Base-by-base conservation (phyloP, 2,888 invertebrate genomes). In the Mimas tiliae region DNA sequence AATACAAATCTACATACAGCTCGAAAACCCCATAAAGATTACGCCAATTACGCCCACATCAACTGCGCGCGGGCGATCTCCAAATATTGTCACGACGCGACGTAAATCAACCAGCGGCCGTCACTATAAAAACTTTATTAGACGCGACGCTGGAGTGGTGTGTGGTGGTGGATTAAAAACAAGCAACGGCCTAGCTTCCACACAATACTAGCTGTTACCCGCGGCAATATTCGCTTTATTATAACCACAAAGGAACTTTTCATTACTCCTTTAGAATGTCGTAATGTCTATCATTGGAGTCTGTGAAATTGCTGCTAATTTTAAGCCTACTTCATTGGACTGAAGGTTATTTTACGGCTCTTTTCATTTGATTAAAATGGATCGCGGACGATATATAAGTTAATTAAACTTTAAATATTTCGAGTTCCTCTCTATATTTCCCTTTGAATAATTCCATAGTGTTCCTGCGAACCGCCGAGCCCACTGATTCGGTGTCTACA, bases 21-120 rank as follows among this genome's bases (percentile, higher is more conserved):
- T 68, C 65, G 67, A 73, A 65, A 52, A 16, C 34, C 45, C 21
- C 68, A 45, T 58, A 58, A 63, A 67, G 69, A 76, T 74, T 76
- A 74, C 67, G 68, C 70, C 78, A 79, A 77, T 80, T 77, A 76
- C 79, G 70, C 75, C 74, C 75, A 78, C 77, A 53, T 16, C 72
- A 73, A 77, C 75, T 72, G 64, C 16, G 48, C 19, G 48, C 34
- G 21, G 27, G 27, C 27, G 52, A 38, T 33, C 62, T 64, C 67
- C 53, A 64, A 66, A 69, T 66, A 68, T 65, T 65, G 65, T 62
- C 53, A 67, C 50, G 62, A 64, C 67, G 67, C 50, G 62, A 64
- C 67, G 67, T 69, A 69, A 71, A 68, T 66, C 62, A 62, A 45
- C 21, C 50, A 19, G 34, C 51, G 38, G 64, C 19, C 63, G 42